Base-by-base conservation (phyloP, 2,888 invertebrate genomes). In the Lepidocyrtinus sp. region DNA sequence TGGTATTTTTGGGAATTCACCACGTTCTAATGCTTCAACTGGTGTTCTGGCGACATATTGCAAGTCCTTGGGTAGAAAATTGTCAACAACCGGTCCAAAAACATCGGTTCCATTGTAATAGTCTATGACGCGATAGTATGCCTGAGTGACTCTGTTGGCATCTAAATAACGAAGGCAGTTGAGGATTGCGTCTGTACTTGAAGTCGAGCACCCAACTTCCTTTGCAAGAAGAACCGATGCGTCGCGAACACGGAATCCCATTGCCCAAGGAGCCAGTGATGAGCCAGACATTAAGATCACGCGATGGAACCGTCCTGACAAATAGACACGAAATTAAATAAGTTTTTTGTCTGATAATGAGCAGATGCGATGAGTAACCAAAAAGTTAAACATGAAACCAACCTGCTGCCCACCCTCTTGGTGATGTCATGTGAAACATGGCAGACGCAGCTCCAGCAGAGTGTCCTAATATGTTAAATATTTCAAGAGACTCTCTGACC, bases 391-490 rank as follows among this genome's bases (percentile, higher is more conserved):
- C 17, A 9, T 3, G 21, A 59, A 59, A 27, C 36, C 9, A 86
- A 93, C 93, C 93, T 86, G 90, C 88, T n/a, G 93, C 91, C 36
- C 36, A 36, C 12, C 36, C 36, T 85, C 92, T 90, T 26, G 93
- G 92, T 15, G 94, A 93, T 24, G 92, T 89, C 85, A 94, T 90
- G 87, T 93, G 93, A 84, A 92, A 90, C 68, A 93, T 89, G 2
- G 93, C 92, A 87, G 93, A 92, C 36, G 92, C 91, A 1, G 93
- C 94, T 9, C 94, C 94, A 45, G 94, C 93, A 25, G 94, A 94
- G 88, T 96, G 94, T 36, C 36, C 36, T 36, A 12, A n/a, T n/a
- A n/a, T n/a, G n/a, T n/a, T n/a, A n/a, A n/a, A n/a, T n/a, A n/a
- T n/a, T n/a, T n/a, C n/a, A n/a, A n/a, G n/a, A n/a, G n/a, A n/a